Base-by-base conservation (phyloP, 2,888 invertebrate species). In the Marronus borbonicus region DNA sequence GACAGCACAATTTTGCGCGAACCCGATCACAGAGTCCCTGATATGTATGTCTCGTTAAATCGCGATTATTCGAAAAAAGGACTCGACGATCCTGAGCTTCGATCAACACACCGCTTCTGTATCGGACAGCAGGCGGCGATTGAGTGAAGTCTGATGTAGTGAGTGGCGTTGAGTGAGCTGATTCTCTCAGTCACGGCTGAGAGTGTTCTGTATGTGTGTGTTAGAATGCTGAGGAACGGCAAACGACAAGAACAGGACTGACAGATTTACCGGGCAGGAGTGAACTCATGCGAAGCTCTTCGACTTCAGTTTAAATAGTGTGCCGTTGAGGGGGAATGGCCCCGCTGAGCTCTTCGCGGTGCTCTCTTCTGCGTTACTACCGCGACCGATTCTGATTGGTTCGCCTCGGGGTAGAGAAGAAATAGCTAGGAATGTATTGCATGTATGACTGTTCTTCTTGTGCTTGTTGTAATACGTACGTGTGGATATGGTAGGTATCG, bases 291-390 rank as follows among this genome's bases (percentile, higher is more conserved):
- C 89, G 89, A 89, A 89, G 90, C 90, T 89, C 88, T 87, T 90
- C 89, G 89, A 88, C 90, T 89, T 89, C 89, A 90, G 90, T 91
- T 91, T 91, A 91, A 91, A 91, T 91, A 91, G 89, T 89, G 88
- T 88, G 87, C 58, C 60, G 88, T 89, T 89, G 91, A 90, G 91
- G 91, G 90, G 91, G 90, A 90, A 89, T 89, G 89, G 86, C 86
- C 87, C 86, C 86, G 89, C 89, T 82, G 90, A 90, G 91, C 91
- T 92, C 92, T 91, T 90, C 90, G 91, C 90, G 91, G 90, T 90
- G 72, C 76, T 74, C 88, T 89, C 90, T 90, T 89, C 89, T 89
- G 89, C 89, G 90, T 89, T 90, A 90, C 91, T 90, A 89, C 90
- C 90, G 89, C 89, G 89, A 90, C 90, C 90, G 84, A 82, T 83